Evolutionary conservation across 2,113 vertebrate species (phyloP), one percentile per base, ranked within the genome.

Genomic region (Chaetops frenatus): DNA sequence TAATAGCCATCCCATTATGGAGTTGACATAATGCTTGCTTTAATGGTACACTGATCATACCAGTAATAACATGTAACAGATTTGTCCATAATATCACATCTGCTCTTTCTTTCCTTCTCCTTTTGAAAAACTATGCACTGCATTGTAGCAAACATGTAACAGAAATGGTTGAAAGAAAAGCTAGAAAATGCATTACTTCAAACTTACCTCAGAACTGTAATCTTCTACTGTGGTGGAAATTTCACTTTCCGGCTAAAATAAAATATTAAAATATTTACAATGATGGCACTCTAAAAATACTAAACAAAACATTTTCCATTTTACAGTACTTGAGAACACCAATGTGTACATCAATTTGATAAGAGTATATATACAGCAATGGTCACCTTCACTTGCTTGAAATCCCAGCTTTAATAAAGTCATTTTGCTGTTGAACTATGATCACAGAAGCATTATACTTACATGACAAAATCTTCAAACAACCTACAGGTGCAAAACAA

Each of bases 131-230:
- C 22, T 58, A 72, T 7, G 18, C 29, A 50, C 11, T 66, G 35
- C n/a, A 70, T 12, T 73, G 35, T 42, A 86, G 47, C 24, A 92
- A 90, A 54, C 11, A 28, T 4, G 28, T 10, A 65, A 77, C 18
- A 83, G 25, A 60, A 93, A 86, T 90, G 47, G 27, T 5, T 80
- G 47, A 82, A 93, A 85, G 60, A 58, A 71, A 88, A 77, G 60
- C 58, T 66, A 81, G 20, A 45, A 81, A 81, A 92, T 94, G 7
- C 11, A 2, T 88, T 77, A 70, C 36, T 71, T 81, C 29, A 81
- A 48, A 93, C 98, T 99, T 98, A 99, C 99, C 99, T 99, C 99
- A 56, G 99, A 99, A 78, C 99, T 99, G 95, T 98, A 99, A 97
- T 99, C 99, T 97, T 99, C 99, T 50, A 98, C 98, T 31, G 99